phyloP scores from a whole-genome alignment of 2,797 vertebrate species.

The Darevskia mixta region DNA sequence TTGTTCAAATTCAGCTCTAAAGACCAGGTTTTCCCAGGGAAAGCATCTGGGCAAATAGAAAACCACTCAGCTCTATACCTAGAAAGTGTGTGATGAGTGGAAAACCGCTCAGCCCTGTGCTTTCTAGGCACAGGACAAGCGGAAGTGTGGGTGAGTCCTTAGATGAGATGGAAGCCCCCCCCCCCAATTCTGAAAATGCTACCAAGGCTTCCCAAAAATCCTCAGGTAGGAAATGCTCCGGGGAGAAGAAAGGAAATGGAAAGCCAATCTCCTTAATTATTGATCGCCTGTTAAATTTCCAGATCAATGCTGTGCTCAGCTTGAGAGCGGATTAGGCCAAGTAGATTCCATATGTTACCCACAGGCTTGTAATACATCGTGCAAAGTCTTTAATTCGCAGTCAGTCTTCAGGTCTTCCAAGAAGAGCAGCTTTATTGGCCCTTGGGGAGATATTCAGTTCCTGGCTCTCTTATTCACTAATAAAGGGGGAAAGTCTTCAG shows the following conservation, averaged over 20 bases:
- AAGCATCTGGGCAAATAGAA: too few relatives aligned
- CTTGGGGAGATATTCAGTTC: not conserved
- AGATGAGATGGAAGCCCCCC: not conserved
- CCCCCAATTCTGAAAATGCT: not conserved
- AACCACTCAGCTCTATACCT: too few relatives aligned
- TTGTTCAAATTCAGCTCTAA: too few relatives aligned
- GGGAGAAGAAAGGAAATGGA: not conserved
- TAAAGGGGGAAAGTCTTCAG: not conserved
- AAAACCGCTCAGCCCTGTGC: too few relatives aligned
- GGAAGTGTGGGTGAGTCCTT: not conserved
- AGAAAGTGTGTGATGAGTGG: too few relatives aligned
- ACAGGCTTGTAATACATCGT: not conserved
- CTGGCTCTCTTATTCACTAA: not conserved
- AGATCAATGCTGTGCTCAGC: not conserved
- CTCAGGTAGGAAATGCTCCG: constrained; percentile 2
- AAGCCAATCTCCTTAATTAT: not conserved
- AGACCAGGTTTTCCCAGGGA: too few relatives aligned
- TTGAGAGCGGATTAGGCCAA: not conserved
- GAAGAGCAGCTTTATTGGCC: not conserved
- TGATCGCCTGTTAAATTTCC: not conserved
- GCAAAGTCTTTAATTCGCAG: not conserved
- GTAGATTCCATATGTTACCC: not conserved
- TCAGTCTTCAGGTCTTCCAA: not conserved
- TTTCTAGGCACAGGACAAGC: too few relatives aligned
- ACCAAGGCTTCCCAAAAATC: not conserved